Conservation (phyloP, 2,888 invertebrate species). For the Cataglyphis albicans region DNA sequence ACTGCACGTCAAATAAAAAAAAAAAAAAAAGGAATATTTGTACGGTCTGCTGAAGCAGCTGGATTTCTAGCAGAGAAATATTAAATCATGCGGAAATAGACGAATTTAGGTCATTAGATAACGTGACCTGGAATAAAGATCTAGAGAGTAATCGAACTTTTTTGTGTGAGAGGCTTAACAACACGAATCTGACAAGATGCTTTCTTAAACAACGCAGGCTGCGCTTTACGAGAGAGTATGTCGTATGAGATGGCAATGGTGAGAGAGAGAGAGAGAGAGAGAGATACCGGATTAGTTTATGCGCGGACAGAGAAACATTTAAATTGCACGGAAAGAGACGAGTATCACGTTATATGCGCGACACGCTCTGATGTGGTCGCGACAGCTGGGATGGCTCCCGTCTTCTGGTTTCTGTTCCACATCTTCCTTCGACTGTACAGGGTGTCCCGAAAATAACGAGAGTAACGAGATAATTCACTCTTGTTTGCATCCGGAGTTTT, state of each 20-base stretch:
- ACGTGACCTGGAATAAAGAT: not conserved
- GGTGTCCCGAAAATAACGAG: constrained; percentile 11
- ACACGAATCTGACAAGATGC: constrained; percentile 3
- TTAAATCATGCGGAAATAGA: not conserved
- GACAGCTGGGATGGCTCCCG: constrained; percentile 74
- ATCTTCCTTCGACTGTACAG: constrained; percentile 56
- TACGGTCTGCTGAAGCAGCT: not conserved
- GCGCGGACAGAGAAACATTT: constrained; percentile 66
- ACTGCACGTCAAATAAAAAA: not conserved
- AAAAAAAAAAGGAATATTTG: not conserved
- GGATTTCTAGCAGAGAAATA: not conserved
- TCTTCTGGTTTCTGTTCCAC: constrained; percentile 57
- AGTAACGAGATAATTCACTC: not conserved
- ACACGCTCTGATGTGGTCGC: constrained; percentile 66
- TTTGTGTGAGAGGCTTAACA: not conserved
- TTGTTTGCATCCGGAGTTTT: not conserved
- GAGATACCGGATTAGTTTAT: constrained; percentile 44
- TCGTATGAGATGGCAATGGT: constrained; percentile 14
- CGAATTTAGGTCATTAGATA: not conserved
- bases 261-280: constrained; percentile 46
- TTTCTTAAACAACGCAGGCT: not conserved
- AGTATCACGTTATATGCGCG: constrained; percentile 52
- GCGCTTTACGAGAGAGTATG: constrained; percentile 18
- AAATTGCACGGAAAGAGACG: constrained; percentile 60
- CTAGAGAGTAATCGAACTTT: not conserved